These are phyloP conservation scores for Parnassius mnemosyne DNA, from an alignment of 2,888 invertebrate species.

Conservation along the genomic window DNA sequence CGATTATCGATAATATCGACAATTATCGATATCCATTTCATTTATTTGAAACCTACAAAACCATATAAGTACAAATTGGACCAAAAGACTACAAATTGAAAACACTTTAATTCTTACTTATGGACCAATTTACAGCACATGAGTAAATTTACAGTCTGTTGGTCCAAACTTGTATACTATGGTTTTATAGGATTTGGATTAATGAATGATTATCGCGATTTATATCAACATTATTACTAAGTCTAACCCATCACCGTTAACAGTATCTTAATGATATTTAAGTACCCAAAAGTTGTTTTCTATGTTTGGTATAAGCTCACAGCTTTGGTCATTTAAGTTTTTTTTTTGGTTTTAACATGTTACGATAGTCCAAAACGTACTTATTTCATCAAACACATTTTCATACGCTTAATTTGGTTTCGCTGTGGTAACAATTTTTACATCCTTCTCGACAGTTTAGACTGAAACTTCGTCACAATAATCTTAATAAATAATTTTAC, in stretches of 20 bases:
- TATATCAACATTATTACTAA: too few relatives aligned
- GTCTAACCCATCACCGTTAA: constrained; percentile 29
- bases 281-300: constrained; percentile 39
- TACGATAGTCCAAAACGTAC: constrained; percentile 34
- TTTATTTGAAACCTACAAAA: too few relatives aligned
- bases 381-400: constrained; percentile 34
- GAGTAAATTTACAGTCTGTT: too few relatives aligned
- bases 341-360: constrained; percentile 62
- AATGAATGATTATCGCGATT: too few relatives aligned
- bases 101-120: too few relatives aligned
- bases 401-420: constrained; percentile 63
- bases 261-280: constrained; percentile 30
- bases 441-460: constrained; percentile 1
- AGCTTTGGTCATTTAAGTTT: constrained; percentile 71
- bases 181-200: too few relatives aligned
- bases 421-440: constrained; percentile 42
- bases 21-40: too few relatives aligned
- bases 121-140: too few relatives aligned
- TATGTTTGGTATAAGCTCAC: constrained; percentile 58
- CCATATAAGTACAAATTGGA: too few relatives aligned
- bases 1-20: too few relatives aligned
- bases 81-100: too few relatives aligned
- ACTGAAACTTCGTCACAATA: constrained; percentile 1
- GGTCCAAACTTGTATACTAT: too few relatives aligned
- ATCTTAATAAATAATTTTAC: background rate